Percentiles rank a stretch among this genome's conserved stretches.
Conservation (phyloP, 1,140 invertebrate species). For the Zaprionus ghesquierei region DNA sequence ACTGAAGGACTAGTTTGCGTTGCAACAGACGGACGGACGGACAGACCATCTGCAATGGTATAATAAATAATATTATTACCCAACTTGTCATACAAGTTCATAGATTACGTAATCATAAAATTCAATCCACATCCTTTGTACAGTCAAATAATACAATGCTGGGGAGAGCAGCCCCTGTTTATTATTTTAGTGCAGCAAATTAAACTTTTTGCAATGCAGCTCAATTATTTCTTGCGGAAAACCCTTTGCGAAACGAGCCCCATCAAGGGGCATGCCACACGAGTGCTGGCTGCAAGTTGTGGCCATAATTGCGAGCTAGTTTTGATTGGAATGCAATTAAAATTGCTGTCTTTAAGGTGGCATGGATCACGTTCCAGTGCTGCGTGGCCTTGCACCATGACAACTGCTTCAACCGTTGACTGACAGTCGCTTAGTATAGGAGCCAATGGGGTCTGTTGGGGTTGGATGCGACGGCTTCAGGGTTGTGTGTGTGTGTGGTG, state of each 20-base stretch:
- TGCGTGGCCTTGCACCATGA: slow-evolving; percentile 36
- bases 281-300: not conserved
- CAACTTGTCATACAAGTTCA: too few species aligned
- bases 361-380: slow-evolving; percentile 7
- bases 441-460: not conserved
- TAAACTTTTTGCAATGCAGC: not conserved
- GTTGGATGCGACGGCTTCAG: not conserved
- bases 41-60: too few species aligned
- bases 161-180: too few species aligned
- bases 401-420: not conserved
- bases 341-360: slow-evolving; percentile 26
- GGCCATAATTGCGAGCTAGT: not conserved
- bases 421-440: not conserved
- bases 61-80: too few species aligned
- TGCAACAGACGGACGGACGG: too few species aligned
- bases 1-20: too few species aligned
- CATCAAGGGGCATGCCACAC: not conserved
- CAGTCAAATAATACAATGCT: too few species aligned
- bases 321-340: slow-evolving; percentile 69
- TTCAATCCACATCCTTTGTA: too few species aligned
- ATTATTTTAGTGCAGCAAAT: too few species aligned
- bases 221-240: not conserved
- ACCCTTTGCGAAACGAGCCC: not conserved
- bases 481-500: not conserved
- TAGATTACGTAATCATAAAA: too few species aligned